Conservation (phyloP, 2,888 invertebrate species). For the Oligia strigilis region DNA sequence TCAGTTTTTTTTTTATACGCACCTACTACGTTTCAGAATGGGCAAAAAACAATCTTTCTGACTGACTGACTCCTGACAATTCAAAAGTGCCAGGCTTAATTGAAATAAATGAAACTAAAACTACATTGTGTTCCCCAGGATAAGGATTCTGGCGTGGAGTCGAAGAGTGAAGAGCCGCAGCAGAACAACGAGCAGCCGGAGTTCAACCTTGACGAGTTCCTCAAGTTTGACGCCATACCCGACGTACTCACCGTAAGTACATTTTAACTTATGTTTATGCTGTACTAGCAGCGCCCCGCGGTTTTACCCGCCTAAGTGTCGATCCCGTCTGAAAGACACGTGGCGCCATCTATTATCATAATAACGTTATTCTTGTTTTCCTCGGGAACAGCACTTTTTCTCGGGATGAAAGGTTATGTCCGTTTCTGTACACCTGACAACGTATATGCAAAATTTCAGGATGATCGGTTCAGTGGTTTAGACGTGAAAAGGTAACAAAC, state of each 20-base stretch:
- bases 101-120: background rate
- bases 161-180: slow-evolving; percentile 78
- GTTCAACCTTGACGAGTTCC: slow-evolving; percentile 96
- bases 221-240: slow-evolving; percentile 95
- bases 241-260: slow-evolving; percentile 93
- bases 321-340: no score
- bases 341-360: no score
- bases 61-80: background rate
- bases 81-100: background rate
- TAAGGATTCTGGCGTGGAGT: slow-evolving; percentile 83
- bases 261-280: background rate
- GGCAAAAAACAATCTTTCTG: background rate
- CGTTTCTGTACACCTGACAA: no score
- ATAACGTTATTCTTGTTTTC: no score
- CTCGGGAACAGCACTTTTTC: no score
- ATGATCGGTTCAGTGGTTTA: no score
- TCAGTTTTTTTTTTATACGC: background rate
- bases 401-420: no score
- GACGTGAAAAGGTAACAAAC: no score
- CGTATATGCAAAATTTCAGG: no score
- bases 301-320: no score
- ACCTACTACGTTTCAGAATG: background rate
- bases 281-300: no score
- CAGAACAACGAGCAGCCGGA: slow-evolving; percentile 83
- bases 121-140: slow-evolving; percentile 72